Evolutionary conservation across 2,797 vertebrate species (phyloP).

Genomic region (Lagorchestes hirsutus): DNA sequence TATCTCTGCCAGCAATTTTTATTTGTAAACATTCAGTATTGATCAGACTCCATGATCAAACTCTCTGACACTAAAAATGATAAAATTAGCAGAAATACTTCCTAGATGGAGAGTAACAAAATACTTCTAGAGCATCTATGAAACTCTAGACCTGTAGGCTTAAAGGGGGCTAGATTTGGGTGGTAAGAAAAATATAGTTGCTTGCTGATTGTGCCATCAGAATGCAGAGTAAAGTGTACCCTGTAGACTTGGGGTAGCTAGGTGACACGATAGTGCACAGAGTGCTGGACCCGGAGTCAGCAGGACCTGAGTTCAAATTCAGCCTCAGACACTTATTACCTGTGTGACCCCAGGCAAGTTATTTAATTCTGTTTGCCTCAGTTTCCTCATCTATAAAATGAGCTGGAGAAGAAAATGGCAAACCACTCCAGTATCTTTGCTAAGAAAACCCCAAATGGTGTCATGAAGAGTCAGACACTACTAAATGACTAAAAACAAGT

Average conservation of each 20-base stretch:
- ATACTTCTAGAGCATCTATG: neutral
- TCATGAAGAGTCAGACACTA: too few relatives aligned
- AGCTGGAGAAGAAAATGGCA: neutral
- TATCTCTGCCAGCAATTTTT: neutral
- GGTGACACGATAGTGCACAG: neutral
- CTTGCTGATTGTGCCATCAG: neutral
- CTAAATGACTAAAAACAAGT: too few relatives aligned
- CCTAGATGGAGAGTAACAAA: neutral
- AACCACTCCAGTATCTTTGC: too few relatives aligned
- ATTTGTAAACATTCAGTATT: neutral
- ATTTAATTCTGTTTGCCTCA: slow-evolving; percentile 9
- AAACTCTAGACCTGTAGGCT: neutral
- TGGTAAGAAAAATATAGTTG: neutral
- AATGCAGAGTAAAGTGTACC: neutral
- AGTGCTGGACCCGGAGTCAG: neutral
- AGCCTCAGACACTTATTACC: neutral
- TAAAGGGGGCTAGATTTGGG: neutral
- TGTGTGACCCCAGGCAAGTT: slow-evolving; percentile 14
- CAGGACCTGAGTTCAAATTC: neutral
- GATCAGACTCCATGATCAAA: neutral
- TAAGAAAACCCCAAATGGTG: too few relatives aligned
- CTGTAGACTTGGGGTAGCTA: neutral
- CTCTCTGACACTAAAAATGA: neutral
- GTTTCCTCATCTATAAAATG: neutral
- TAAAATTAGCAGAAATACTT: neutral